phyloP scores from a whole-genome alignment of 2,888 invertebrate species.

The Fissipunctia ypsillon region DNA sequence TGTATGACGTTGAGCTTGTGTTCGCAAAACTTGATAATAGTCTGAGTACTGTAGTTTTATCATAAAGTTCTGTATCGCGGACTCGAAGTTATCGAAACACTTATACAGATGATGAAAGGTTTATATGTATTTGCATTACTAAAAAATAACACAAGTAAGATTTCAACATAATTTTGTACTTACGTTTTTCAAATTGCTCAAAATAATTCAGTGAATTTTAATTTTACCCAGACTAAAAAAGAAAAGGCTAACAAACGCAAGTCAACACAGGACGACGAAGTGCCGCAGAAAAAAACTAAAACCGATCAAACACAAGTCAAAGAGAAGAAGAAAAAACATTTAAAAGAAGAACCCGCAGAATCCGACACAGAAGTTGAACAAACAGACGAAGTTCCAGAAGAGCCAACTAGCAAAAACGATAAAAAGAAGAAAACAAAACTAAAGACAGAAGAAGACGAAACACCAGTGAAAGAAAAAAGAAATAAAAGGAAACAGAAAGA shows the following conservation, averaged over 20 bases:
- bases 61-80: not conserved
- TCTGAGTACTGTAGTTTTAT: not conserved
- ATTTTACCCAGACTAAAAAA: constrained; percentile 69
- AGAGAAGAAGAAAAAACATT: constrained; percentile 30
- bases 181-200: too few species aligned
- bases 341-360: constrained; percentile 15
- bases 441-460: constrained; percentile 34
- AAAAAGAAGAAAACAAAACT: constrained; percentile 55
- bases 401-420: constrained; percentile 49
- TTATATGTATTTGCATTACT: too few species aligned
- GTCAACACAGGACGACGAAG: constrained; percentile 14
- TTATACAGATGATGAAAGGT: not conserved
- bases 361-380: constrained; percentile 5
- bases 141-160: too few species aligned
- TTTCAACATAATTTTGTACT: too few species aligned
- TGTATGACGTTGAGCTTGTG: not conserved
- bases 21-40: not conserved
- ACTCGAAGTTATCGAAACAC: not conserved
- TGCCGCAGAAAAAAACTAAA: constrained; percentile 52
- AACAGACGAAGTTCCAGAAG: constrained; percentile 38
- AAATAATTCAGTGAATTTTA: too few species aligned
- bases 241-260: constrained; percentile 71
- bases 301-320: not conserved
- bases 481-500: constrained; percentile 52
- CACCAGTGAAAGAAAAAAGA: constrained; percentile 34